Evolutionary conservation across 1,140 invertebrate species (phyloP).

Genomic region (Temnothorax nylanderi): DNA sequence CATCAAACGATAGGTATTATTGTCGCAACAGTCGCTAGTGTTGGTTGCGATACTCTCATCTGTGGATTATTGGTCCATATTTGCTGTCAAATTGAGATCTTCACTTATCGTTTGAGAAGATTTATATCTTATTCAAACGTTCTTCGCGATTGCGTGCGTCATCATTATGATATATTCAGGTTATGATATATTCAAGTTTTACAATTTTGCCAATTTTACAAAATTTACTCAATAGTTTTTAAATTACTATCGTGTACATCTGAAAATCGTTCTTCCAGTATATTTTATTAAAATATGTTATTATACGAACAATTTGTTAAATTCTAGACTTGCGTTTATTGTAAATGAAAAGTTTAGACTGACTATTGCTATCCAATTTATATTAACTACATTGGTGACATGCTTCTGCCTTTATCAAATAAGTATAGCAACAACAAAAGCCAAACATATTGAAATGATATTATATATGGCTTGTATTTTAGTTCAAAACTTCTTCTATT

Average conservation of each 20-base stretch:
- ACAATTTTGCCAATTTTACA: background rate
- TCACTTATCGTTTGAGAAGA: slow-evolving; percentile 48
- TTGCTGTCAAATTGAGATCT: slow-evolving; percentile 64
- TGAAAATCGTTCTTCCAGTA: background rate
- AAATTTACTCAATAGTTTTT: background rate
- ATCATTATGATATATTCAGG: slow-evolving; percentile 43
- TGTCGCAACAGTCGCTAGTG: slow-evolving; percentile 6
- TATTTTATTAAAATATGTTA: background rate
- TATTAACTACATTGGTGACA: slow-evolving; percentile 24
- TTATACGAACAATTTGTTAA: background rate
- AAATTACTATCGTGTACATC: background rate
- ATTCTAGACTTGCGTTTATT: slow-evolving; percentile 40
- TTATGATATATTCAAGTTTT: slow-evolving; percentile 22
- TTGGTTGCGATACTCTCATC: slow-evolving; percentile 54
- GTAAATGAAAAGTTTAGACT: slow-evolving; percentile 56
- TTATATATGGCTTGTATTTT: slow-evolving; percentile 57
- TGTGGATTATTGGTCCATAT: slow-evolving; percentile 63
- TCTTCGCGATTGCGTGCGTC: background rate
- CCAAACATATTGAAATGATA: slow-evolving; percentile 65
- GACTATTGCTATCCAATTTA: slow-evolving; percentile 57
- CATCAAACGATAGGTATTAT: slow-evolving; percentile 64
- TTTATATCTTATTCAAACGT: background rate
- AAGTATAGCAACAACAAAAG: slow-evolving; percentile 79
- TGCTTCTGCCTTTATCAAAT: slow-evolving; percentile 62
- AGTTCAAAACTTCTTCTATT: slow-evolving; percentile 84